Evolutionary conservation across 2,797 vertebrate genomes (phyloP).

Genomic region (Pagetopsis macropterus): DNA sequence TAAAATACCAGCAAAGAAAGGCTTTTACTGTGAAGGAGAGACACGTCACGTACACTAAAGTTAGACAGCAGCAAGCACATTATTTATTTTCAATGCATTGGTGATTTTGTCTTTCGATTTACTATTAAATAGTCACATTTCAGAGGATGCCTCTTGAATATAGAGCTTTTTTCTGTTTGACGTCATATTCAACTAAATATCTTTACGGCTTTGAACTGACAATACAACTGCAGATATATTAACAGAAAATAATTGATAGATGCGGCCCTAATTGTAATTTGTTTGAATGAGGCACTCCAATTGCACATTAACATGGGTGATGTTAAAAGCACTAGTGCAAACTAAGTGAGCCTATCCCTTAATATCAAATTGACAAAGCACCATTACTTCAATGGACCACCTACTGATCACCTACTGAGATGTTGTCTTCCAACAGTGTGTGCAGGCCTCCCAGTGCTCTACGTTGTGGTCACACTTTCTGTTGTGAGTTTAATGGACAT

Average conservation of each 20-base stretch:
- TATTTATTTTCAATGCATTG: not conserved
- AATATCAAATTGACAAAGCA: not conserved
- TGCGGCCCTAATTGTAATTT: not conserved
- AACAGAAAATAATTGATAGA: no score
- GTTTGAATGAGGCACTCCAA: not conserved
- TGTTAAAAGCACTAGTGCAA: not conserved
- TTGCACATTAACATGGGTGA: not conserved
- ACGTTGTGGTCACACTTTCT: conserved; percentile 10
- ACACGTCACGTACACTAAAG: not conserved
- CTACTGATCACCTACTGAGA: not conserved
- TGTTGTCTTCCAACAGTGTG: conserved; percentile 1
- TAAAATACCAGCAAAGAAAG: not conserved
- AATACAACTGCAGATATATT: no score
- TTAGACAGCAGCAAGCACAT: not conserved
- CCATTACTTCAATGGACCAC: not conserved
- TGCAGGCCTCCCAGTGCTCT: conserved; percentile 1
- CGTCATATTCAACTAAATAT: no score
- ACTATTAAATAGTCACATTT: not conserved
- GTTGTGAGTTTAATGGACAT: conserved; percentile 29
- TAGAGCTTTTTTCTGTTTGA: no score
- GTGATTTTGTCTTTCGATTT: conserved; percentile 9
- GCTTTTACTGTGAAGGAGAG: conserved; percentile 9
- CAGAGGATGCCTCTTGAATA: not conserved
- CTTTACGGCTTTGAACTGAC: no score
- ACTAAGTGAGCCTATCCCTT: not conserved